A percentile compares a stretch with the other conserved stretches of the same genome.
phyloP scores from a whole-genome alignment of 2,113 vertebrate species.

The Amphiprion ocellaris region DNA sequence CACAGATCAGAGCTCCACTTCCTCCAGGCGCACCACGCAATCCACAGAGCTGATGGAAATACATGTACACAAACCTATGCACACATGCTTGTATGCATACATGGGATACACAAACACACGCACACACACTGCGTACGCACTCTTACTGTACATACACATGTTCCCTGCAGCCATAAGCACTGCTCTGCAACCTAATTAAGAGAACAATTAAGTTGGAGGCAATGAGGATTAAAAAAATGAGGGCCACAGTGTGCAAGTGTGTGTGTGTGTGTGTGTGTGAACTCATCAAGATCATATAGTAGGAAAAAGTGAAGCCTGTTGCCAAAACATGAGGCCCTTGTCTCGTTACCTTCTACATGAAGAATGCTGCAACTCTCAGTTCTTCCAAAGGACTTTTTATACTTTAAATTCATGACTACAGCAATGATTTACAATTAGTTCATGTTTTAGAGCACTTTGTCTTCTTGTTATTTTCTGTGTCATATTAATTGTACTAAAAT shows the following conservation, averaged over 20 bases:
- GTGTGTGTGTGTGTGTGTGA: constrained; percentile 16
- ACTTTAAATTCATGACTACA: no score
- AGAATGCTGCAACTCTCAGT: neutral
- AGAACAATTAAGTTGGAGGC: constrained; percentile 94
- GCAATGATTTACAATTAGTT: no score
- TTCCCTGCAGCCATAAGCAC: constrained; percentile 92
- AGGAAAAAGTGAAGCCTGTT: constrained; percentile 30
- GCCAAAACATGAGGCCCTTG: neutral
- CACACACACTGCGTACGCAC: constrained; percentile 7
- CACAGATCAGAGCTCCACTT: constrained; percentile 85
- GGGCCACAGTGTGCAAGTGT: constrained; percentile 7
- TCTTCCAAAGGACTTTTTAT: neutral
- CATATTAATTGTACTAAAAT: no score
- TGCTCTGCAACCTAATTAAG: constrained; percentile 97
- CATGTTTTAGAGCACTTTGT: no score
- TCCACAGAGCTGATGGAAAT: constrained; percentile 86
- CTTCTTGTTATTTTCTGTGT: no score
- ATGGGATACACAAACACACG: constrained; percentile 14
- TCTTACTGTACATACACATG: constrained; percentile 62
- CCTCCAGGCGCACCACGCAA: constrained; percentile 86
- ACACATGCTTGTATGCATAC: constrained; percentile 25
- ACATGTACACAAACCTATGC: constrained; percentile 60
- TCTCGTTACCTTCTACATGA: neutral
- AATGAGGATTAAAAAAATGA: constrained; percentile 53
- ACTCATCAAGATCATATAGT: constrained; percentile 22